These are phyloP conservation scores for Takifugu rubripes DNA, from an alignment of 2,797 vertebrate genomes.

Conservation along the genomic window DNA sequence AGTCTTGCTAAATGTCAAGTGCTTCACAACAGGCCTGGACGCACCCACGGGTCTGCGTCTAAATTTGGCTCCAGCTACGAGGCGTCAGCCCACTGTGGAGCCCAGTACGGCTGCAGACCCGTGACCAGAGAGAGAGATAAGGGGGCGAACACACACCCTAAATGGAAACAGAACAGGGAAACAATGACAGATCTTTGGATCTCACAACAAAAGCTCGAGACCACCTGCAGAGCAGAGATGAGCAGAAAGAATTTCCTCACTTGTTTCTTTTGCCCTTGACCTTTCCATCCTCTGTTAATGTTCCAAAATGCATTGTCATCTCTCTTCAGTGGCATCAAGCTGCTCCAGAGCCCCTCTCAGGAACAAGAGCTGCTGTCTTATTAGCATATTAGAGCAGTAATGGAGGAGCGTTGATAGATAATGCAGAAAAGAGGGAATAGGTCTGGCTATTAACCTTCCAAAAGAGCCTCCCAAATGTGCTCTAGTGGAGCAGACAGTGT, in stretches of 20 bases:
- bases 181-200: constrained; percentile 10
- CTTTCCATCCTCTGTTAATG: constrained; percentile 48
- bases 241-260: constrained; percentile 21
- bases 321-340: constrained; percentile 50
- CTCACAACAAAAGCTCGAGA: constrained; percentile 6
- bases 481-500: neutral
- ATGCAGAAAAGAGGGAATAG: neutral
- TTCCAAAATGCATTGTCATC: constrained; percentile 40
- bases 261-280: constrained; percentile 52
- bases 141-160: neutral
- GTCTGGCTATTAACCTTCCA: neutral
- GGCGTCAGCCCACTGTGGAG: constrained; percentile 17
- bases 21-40: constrained; percentile 1
- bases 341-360: constrained; percentile 35
- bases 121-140: constrained; percentile 16
- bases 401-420: constrained; percentile 33
- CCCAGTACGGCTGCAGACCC: constrained; percentile 24
- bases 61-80: constrained; percentile 34
- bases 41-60: constrained; percentile 6
- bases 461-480: neutral
- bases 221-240: constrained; percentile 16
- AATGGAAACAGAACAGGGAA: constrained; percentile 8
- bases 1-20: neutral
- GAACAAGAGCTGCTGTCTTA: constrained; percentile 56
- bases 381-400: constrained; percentile 47